Evolutionary conservation across 2,797 vertebrate genomes (phyloP).

Genomic region (Alcedo atthis): DNA sequence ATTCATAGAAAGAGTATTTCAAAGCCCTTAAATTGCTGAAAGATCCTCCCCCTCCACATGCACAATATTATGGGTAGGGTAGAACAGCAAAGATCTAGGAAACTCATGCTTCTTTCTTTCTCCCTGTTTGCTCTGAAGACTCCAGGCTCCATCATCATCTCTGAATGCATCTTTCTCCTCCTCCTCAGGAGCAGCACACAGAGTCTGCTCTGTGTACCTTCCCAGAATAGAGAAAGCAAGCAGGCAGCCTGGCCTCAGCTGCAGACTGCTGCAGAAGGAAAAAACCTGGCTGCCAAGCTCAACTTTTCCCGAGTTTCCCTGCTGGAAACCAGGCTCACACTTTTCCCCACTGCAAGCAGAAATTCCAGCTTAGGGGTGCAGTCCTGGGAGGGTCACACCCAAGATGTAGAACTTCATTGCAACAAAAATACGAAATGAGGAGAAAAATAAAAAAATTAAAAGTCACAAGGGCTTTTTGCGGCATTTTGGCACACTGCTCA

Average conservation of each 20-base stretch:
- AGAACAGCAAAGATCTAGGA: background rate
- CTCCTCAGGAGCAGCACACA: background rate
- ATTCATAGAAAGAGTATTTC: background rate
- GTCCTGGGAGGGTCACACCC: background rate
- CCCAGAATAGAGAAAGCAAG: background rate
- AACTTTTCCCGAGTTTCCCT: background rate
- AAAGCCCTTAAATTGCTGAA: background rate
- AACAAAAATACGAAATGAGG: background rate
- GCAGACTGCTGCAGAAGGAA: background rate
- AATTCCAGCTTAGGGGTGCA: background rate
- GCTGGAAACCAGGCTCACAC: background rate
- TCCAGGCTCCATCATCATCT: background rate
- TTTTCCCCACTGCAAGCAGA: background rate
- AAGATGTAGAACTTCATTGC: background rate
- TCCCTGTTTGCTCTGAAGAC: background rate
- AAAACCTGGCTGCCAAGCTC: background rate
- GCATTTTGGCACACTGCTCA: background rate
- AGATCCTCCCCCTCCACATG: background rate
- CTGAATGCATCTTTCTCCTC: background rate
- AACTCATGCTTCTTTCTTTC: background rate
- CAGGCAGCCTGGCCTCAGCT: background rate
- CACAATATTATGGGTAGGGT: background rate
- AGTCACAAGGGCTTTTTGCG: background rate
- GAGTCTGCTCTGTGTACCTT: background rate
- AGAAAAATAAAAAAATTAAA: background rate